Conservation (phyloP, 1,140 invertebrate genomes). For the Trichonephila clavata region DNA sequence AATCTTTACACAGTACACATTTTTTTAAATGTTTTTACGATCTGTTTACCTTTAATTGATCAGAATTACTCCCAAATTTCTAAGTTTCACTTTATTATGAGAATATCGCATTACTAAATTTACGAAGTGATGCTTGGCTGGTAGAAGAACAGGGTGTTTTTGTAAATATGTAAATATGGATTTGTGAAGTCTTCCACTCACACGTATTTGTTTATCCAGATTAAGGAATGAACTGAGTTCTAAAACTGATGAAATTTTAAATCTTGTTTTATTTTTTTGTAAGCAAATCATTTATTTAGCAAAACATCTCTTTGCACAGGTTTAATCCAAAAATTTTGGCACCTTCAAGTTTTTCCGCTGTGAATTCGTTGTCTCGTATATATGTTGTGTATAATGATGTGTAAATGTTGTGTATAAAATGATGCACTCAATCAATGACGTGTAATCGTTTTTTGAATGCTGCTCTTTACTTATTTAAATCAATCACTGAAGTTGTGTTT, state of each 20-base stretch:
- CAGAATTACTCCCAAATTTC: slow-evolving; percentile 2
- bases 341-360: background rate
- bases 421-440: background rate
- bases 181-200: background rate
- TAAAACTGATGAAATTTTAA: background rate
- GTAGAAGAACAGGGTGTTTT: background rate
- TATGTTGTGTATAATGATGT: background rate
- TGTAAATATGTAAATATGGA: background rate
- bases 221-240: background rate
- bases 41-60: slow-evolving; percentile 40
- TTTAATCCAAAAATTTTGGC: background rate
- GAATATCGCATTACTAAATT: background rate
- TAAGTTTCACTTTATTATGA: background rate
- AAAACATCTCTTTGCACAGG: background rate
- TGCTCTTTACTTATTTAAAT: too few relatives aligned
- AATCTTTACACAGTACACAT: background rate
- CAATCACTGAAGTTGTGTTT: too few relatives aligned
- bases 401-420: background rate
- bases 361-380: background rate
- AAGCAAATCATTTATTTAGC: background rate
- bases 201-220: background rate
- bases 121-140: background rate
- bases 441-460: background rate
- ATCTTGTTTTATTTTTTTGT: background rate
- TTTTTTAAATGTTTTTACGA: background rate